These are phyloP conservation scores for Paradoxurus hermaphroditus DNA, from an alignment of 2,113 vertebrate species.

Conservation along the genomic window DNA sequence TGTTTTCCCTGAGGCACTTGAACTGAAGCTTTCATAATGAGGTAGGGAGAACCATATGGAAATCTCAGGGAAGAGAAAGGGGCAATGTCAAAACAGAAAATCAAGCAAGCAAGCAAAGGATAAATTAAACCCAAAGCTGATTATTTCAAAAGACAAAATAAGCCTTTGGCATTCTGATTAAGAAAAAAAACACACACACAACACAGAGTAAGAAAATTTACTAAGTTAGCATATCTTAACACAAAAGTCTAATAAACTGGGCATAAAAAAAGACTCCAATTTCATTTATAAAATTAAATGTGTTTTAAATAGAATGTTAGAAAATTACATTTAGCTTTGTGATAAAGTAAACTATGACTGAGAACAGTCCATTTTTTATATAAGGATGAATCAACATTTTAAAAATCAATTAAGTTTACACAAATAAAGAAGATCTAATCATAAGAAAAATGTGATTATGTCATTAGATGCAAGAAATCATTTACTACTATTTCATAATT, in stretches of 20 bases:
- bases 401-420: background rate
- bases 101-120: background rate
- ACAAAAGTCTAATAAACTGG: background rate
- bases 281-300: slow-evolving; percentile 15
- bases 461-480: background rate
- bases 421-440: background rate
- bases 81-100: background rate
- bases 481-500: background rate
- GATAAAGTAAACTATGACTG: background rate
- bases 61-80: background rate
- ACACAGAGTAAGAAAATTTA: background rate
- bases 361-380: background rate
- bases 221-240: background rate
- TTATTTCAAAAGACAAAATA: background rate
- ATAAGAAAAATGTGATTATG: background rate
- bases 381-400: background rate
- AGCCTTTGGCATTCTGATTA: background rate
- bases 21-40: background rate
- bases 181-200: background rate
- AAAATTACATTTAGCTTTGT: background rate
- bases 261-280: background rate
- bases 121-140: background rate
- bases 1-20: background rate
- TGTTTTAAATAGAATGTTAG: slow-evolving; percentile 12
- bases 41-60: background rate